Evolutionary conservation across 2,888 invertebrate genomes (phyloP).

Genomic region (Antitype chi): DNA sequence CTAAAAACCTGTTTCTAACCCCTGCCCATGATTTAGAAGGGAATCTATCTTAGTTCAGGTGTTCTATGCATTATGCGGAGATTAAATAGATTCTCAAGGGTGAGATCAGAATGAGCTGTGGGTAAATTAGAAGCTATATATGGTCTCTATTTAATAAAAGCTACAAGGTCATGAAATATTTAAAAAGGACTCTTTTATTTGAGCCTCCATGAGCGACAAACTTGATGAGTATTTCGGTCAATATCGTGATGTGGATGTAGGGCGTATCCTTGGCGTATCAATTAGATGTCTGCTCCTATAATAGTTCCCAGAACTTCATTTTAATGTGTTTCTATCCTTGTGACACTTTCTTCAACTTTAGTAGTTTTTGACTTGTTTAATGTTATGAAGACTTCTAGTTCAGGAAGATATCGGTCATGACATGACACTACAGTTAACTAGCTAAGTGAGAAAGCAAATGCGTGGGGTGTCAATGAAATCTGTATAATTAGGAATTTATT

Average conservation of each 20-base stretch:
- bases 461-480: background rate
- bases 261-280: conserved; percentile 29
- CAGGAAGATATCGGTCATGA: background rate
- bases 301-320: conserved; percentile 7
- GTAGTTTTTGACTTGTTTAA: background rate
- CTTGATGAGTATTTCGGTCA: conserved; percentile 27
- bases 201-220: background rate
- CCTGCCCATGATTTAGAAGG: conserved; percentile 62
- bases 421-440: background rate
- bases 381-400: background rate
- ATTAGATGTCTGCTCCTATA: conserved; percentile 24
- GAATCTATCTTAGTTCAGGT: conserved; percentile 75
- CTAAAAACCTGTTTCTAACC: conserved; percentile 84
- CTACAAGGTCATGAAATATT: conserved; percentile 10
- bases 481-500: background rate
- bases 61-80: conserved; percentile 66
- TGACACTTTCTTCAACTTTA: background rate
- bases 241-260: conserved; percentile 27
- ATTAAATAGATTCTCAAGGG: conserved; percentile 60
- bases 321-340: background rate
- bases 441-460: background rate
- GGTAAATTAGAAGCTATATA: conserved; percentile 30
- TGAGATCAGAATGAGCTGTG: conserved; percentile 38
- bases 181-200: background rate
- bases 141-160: background rate